These are phyloP conservation scores for Dromius quadrimaculatus DNA, from an alignment of 2,888 invertebrate genomes.

Conservation along the genomic window DNA sequence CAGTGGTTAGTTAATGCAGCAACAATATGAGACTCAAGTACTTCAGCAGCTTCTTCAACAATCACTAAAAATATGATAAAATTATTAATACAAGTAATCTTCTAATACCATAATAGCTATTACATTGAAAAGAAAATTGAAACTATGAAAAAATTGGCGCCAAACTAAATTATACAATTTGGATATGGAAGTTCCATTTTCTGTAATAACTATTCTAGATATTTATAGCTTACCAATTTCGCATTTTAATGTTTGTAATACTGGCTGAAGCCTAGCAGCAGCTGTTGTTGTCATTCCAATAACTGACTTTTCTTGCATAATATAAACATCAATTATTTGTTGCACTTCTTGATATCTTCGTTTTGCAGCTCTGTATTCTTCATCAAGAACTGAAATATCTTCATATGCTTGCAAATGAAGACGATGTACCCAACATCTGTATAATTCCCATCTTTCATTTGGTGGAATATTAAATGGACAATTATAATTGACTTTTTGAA, in stretches of 20 bases:
- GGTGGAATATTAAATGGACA: not conserved
- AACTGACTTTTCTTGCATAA: conserved; percentile 58
- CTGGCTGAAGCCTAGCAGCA: conserved; percentile 64
- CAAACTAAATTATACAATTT: too few relatives aligned
- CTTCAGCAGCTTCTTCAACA: conserved; percentile 75
- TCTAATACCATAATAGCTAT: too few relatives aligned
- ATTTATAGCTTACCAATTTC: conserved; percentile 59
- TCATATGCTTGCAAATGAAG: not conserved
- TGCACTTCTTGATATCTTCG: conserved; percentile 65
- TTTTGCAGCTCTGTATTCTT: conserved; percentile 50
- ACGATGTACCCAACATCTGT: conserved; percentile 46
- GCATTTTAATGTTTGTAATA: conserved; percentile 62
- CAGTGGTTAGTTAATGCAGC: conserved; percentile 67
- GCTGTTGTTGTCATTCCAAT: conserved; percentile 69
- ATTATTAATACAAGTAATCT: too few relatives aligned
- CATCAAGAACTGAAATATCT: conserved; percentile 51
- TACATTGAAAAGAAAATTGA: too few relatives aligned
- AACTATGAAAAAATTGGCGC: too few relatives aligned
- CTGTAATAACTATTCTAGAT: too few relatives aligned
- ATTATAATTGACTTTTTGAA: not conserved
- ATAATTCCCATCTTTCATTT: conserved; percentile 49
- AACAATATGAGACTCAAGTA: conserved; percentile 71
- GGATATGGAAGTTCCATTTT: too few relatives aligned
- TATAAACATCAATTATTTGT: conserved; percentile 60
- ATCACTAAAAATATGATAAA: conserved; percentile 60